These are phyloP conservation scores for Buathra laborator DNA, from an alignment of 2,888 invertebrate species.

Conservation along the genomic window DNA sequence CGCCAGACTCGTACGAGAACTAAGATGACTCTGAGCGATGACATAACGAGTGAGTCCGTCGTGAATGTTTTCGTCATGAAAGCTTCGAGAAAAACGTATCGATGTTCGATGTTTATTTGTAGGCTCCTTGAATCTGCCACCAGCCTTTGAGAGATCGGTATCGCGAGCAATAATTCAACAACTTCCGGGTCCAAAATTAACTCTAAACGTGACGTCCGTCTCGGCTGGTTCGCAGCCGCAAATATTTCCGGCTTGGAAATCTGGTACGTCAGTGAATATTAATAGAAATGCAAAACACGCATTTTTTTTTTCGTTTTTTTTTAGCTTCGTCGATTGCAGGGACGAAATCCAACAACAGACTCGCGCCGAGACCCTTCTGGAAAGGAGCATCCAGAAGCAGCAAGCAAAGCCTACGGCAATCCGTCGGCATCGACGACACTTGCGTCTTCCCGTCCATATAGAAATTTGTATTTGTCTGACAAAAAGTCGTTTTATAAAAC, in stretches of 20 bases:
- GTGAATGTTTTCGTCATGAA: not conserved
- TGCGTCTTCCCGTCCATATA: conserved; percentile 71
- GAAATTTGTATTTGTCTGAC: conserved; percentile 47
- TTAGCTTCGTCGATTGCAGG: conserved; percentile 68
- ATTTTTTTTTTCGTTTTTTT: conserved; percentile 29
- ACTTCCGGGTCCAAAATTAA: conserved; percentile 78
- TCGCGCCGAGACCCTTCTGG: conserved; percentile 79
- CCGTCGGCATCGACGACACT: conserved; percentile 48
- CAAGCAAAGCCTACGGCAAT: conserved; percentile 52
- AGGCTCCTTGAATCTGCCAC: conserved; percentile 83
- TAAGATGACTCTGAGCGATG: conserved; percentile 77
- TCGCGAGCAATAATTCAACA: conserved; percentile 82
- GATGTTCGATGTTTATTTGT: conserved; percentile 9
- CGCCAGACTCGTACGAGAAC: conserved; percentile 74
- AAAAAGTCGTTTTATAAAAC: conserved; percentile 65
- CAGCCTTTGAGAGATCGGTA: conserved; percentile 81
- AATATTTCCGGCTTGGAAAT: conserved; percentile 80
- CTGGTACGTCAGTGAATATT: conserved; percentile 72
- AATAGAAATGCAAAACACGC: conserved; percentile 5
- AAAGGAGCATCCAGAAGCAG: conserved; percentile 66
- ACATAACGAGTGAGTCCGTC: conserved; percentile 73
- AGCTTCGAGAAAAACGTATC: not conserved
- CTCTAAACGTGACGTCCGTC: conserved; percentile 75
- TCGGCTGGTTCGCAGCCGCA: conserved; percentile 75
- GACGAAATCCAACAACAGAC: conserved; percentile 72